Base-by-base conservation (phyloP, 2,113 vertebrate genomes). In the Macquaria ambigua region DNA sequence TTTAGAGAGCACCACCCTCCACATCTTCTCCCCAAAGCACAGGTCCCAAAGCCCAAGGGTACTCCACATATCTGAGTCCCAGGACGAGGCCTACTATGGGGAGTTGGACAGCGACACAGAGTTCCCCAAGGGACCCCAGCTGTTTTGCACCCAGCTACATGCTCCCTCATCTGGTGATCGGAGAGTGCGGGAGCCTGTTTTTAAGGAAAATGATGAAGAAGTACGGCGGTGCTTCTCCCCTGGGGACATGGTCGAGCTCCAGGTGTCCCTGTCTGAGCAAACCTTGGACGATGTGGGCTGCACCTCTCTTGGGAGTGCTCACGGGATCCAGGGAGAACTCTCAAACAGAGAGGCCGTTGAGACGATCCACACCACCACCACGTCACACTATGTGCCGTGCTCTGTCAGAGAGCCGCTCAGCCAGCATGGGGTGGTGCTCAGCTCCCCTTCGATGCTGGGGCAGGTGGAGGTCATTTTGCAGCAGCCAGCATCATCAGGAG, bases 401-500 rank as follows among this genome's bases (percentile, higher is more conserved):
- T 28, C 94, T 34, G 90, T 76, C 74, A 96, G 94, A 78, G 93
- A 94, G 89, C 93, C 90, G 46, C 94, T 93, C 37, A 79, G 94
- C 31, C 95, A 95, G 56, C 83, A 85, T 21, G 96, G 94, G 4
- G 87, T 95, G 75, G 93, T 95, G 82, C 86, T 95, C 59, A 79
- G 86, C 85, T 87, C 89, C 25, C 79, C 94, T 8, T 87, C 87
- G 0, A 82, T 87, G 84, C 87, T 82, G 43, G 85, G 86, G 69
- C 94, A 93, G 80, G 96, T 97, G 93, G 96, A 98, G 90, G 96
- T 97, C 92, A 95, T 96, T 90, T 87, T 97, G 31, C 94, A 97
- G 93, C 96, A 96, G 85, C 95, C 88, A 4, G 70, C 48, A 67
- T 83, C 86, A 91, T 87, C 91, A 20, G 84, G 68, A 72, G 84